Evolutionary conservation across 2,113 vertebrate genomes (phyloP).

Genomic region (Urocolius indicus): DNA sequence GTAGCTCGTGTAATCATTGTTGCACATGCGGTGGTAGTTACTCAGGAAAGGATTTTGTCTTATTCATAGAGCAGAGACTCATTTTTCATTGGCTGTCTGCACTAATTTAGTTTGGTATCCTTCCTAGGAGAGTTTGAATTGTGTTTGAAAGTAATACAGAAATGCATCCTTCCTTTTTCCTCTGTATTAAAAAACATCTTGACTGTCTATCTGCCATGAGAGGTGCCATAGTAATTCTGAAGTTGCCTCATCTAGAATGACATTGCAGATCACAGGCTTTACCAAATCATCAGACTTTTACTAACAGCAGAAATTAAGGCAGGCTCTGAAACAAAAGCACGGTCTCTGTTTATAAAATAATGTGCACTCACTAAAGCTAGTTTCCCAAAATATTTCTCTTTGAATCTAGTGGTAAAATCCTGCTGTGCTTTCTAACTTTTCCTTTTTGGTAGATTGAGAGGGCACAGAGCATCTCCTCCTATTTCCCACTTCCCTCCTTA

Average conservation of each 20-base stretch:
- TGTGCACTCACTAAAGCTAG: not conserved
- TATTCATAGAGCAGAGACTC: not conserved
- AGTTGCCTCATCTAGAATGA: not conserved
- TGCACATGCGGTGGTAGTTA: not conserved
- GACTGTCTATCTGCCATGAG: not conserved
- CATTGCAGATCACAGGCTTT: not conserved
- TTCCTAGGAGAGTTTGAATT: not conserved
- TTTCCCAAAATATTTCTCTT: not conserved
- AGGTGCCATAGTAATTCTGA: not conserved
- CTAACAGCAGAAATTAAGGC: not conserved
- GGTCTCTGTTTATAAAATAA: not conserved
- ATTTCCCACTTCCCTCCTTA: not conserved
- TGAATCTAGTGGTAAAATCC: not conserved
- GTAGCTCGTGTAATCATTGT: not conserved
- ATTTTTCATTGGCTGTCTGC: conserved; percentile 3
- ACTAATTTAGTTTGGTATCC: not conserved
- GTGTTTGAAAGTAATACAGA: not conserved
- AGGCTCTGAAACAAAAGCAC: not conserved
- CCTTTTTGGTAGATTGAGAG: not conserved
- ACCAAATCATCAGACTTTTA: not conserved
- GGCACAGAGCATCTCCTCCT: not conserved
- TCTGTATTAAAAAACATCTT: not conserved
- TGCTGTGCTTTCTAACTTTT: not conserved
- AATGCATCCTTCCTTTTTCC: not conserved
- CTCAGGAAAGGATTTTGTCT: not conserved